phyloP scores from a whole-genome alignment of 37 sponge, comb jelly and placozoan genomes.

The Theonella swinhoei region DNA sequence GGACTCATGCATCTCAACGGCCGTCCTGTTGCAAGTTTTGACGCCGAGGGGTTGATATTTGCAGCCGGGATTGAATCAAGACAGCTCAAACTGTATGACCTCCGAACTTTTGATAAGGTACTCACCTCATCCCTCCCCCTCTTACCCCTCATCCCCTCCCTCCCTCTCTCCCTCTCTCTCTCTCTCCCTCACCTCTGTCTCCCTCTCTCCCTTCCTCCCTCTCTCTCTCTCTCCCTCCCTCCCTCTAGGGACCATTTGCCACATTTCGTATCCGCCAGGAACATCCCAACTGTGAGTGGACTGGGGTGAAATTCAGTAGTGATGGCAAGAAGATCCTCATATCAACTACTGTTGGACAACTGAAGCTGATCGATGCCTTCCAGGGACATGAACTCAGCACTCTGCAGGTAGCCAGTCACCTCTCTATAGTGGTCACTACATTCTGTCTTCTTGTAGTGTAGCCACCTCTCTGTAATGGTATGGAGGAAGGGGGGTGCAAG shows the following conservation, averaged over 20 bases:
- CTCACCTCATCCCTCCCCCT: no score
- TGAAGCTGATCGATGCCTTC: conserved; percentile 93
- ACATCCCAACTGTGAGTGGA: conserved; percentile 75
- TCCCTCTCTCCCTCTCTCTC: no score
- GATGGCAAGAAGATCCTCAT: conserved; percentile 94
- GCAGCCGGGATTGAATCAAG: conserved; percentile 95
- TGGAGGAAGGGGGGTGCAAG: no score
- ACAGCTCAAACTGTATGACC: conserved; percentile 91
- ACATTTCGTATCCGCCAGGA: conserved; percentile 82
- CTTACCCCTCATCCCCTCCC: no score
- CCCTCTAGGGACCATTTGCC: conserved; percentile 84
- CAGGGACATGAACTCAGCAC: conserved; percentile 86
- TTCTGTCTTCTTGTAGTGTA: no score
- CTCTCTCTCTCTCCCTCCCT: no score
- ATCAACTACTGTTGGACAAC: conserved; percentile 69
- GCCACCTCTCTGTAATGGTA: no score
- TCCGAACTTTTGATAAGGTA: conserved; percentile 97
- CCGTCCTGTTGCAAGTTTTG: conserved; percentile 88
- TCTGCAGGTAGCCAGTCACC: no score
- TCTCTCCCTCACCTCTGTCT: no score
- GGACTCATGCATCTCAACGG: conserved; percentile 96
- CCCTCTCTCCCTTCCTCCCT: no score
- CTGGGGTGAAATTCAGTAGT: conserved; percentile 79
- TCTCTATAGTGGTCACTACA: no score
- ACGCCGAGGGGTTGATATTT: conserved; percentile 98